phyloP scores from a whole-genome alignment of 2,888 invertebrate genomes.

The Cepaea hortensis region DNA sequence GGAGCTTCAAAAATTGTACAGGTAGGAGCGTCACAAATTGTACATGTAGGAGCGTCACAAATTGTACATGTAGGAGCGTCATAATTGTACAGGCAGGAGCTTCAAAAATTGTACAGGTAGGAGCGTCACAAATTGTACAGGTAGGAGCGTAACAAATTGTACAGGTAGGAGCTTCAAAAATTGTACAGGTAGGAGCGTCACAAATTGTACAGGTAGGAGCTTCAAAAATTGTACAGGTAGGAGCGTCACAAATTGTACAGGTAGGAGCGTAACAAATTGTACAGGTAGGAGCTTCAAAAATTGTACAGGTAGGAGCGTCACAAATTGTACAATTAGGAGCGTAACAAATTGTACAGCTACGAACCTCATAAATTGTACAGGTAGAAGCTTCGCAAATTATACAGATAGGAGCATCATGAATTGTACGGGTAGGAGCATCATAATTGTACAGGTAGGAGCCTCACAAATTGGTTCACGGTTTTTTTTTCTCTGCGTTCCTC shows the following conservation, averaged over 20 bases:
- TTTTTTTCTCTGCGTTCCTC: too few species aligned
- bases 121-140: neutral
- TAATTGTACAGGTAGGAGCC: neutral
- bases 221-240: neutral
- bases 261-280: neutral
- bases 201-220: neutral
- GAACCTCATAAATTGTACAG: too few species aligned
- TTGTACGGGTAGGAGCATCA: neutral
- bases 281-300: too few species aligned
- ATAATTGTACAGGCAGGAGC: neutral
- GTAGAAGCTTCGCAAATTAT: neutral
- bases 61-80: constrained; percentile 7
- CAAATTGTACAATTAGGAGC: too few species aligned
- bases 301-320: too few species aligned
- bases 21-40: too few species aligned
- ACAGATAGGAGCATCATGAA: neutral
- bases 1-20: too few species aligned
- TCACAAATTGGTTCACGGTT: neutral
- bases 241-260: neutral
- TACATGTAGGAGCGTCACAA: neutral
- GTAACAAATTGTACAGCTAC: too few species aligned
- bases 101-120: constrained; percentile 9
- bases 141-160: neutral
- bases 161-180: neutral
- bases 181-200: neutral